Evolutionary conservation across 2,888 invertebrate species (phyloP), one percentile per base, ranked within the genome.

Genomic region (Petrolisthes cinctipes): DNA sequence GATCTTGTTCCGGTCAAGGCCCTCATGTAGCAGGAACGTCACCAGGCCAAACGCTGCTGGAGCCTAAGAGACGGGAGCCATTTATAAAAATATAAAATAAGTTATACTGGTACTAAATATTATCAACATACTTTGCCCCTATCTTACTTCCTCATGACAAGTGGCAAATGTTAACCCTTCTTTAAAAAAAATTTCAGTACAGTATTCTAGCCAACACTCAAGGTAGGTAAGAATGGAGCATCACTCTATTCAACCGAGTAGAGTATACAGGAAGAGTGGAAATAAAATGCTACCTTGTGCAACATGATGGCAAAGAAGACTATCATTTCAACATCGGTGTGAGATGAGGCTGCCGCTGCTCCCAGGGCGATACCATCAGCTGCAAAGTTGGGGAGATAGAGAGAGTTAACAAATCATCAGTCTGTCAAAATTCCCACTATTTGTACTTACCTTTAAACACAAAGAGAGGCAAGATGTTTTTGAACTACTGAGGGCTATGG

Each of bases 291-390:
- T 92, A 95, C 95, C 94, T 99, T 99, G 92, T 99, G 99, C 84
- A 99, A 93, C 99, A 99, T 99, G 91, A 99, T 99, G 4, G 99
- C 99, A 57, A 99, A 93, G 93, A 99, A 99, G 11, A 99, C 98
- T 90, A 99, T 98, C 92, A 99, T 95, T 93, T 99, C 99, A 0
- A 99, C 97, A 92, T 99, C 98, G 0, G 97, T 95, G 92, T 99
- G 98, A 4, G 97, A 96, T 0, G 99, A 98, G 0, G 98, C 97
- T 0, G 99, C 98, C 0, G 99, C 99, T 1, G 99, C 99, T n/a
- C 99, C 99, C 20, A 99, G 93, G 0, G 99, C 99, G 14, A 99
- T 96, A 4, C 99, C 99, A 93, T 99, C 99, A 86, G 99, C 99
- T 95, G 93, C 14, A 92, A 92, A 53, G 37, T 37, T 37, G 37